A percentile compares a stretch with the other conserved stretches of the same genome.
These are phyloP conservation scores for Hyposoter didymator DNA, from an alignment of 2,888 invertebrate genomes.

Conservation along the genomic window DNA sequence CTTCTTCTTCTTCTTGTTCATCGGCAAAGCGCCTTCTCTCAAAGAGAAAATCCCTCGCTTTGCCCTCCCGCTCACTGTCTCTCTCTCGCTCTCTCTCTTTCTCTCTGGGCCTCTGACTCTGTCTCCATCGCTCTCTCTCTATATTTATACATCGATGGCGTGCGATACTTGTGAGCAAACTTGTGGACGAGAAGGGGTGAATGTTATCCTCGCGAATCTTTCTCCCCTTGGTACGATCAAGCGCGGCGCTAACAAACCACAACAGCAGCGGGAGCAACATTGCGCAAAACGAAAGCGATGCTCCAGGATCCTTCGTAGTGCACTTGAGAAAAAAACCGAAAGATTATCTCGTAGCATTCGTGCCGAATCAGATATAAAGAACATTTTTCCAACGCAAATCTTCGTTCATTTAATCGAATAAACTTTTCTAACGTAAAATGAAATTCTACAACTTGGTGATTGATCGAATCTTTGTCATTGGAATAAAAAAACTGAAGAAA, in stretches of 20 bases:
- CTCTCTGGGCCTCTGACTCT: not conserved
- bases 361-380: conserved; percentile 6
- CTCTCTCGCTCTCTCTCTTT: not conserved
- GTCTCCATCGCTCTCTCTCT: not conserved
- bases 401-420: conserved; percentile 7
- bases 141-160: not conserved
- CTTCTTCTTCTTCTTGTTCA: conserved; percentile 47
- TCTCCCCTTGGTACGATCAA: conserved; percentile 57
- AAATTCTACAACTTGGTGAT: not conserved
- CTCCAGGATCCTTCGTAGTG: conserved; percentile 21
- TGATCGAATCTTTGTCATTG: not conserved
- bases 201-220: conserved; percentile 66
- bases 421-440: not conserved
- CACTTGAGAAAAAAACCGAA: not conserved
- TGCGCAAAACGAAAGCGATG: conserved; percentile 60
- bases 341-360: conserved; percentile 32
- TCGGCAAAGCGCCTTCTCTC: conserved; percentile 61
- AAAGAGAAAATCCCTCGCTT: conserved; percentile 56
- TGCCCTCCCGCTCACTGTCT: not conserved
- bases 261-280: conserved; percentile 42
- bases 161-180: conserved; percentile 16
- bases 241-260: conserved; percentile 57
- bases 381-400: not conserved
- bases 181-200: conserved; percentile 55
- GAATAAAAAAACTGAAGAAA: not conserved